These are phyloP conservation scores for Drosophila carrolli DNA, from an alignment of 1,140 invertebrate genomes.

Conservation along the genomic window DNA sequence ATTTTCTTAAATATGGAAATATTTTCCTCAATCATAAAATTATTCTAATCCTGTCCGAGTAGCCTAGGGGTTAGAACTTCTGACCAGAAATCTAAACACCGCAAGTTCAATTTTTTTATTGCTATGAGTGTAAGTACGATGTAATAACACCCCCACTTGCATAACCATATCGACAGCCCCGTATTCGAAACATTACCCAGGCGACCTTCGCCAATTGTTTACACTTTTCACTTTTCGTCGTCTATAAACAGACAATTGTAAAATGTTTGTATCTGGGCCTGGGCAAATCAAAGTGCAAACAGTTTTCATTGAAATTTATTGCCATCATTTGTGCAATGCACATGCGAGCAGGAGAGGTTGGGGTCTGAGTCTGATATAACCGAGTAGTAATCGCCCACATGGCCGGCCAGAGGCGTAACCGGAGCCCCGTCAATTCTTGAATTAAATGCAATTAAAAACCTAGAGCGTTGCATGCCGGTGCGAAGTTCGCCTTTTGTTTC, in stretches of 20 bases:
- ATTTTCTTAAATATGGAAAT: no score
- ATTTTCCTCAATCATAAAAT: no score
- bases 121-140: not conserved
- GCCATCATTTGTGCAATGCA: constrained; percentile 37
- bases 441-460: constrained; percentile 74
- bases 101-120: no score
- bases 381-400: constrained; percentile 9
- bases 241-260: not conserved
- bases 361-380: constrained; percentile 6
- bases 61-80: no score
- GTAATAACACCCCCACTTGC: constrained; percentile 3
- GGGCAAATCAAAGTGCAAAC: constrained; percentile 70
- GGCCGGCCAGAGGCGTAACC: constrained; percentile 21
- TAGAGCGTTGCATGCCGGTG: constrained; percentile 13
- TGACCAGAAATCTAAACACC: no score
- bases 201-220: constrained; percentile 35
- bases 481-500: constrained; percentile 53
- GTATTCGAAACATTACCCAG: not conserved
- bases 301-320: constrained; percentile 75
- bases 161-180: not conserved
- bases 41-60: no score
- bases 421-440: constrained; percentile 35
- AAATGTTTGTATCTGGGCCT: not conserved
- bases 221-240: constrained; percentile 55
- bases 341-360: not conserved